Percentiles rank a stretch among this genome's conserved stretches.
These are phyloP conservation scores for Sinocyclocheilus anophthalmus DNA, from an alignment of 2,113 vertebrate genomes.

Conservation along the genomic window DNA sequence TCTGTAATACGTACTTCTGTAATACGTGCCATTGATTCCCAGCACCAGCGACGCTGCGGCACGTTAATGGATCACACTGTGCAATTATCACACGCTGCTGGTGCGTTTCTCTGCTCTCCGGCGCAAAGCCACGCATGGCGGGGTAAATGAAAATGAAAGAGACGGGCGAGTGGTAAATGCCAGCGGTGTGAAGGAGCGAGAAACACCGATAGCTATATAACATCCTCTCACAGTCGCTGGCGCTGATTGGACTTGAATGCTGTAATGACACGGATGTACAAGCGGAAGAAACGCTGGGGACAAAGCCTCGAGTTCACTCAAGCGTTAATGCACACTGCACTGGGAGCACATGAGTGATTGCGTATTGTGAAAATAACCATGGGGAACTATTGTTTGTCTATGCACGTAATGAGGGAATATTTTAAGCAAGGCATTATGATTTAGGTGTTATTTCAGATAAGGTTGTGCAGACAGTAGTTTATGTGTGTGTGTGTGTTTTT, in stretches of 20 bases:
- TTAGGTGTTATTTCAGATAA: not conserved
- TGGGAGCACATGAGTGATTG: not conserved
- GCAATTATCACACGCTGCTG: slow-evolving; percentile 37
- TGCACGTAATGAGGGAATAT: not conserved
- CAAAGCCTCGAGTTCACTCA: not conserved
- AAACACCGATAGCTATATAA: slow-evolving; percentile 21
- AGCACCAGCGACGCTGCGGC: not conserved
- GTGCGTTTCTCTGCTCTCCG: slow-evolving; percentile 8
- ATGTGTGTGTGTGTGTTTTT: not conserved
- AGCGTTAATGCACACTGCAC: not conserved
- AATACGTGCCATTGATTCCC: slow-evolving; percentile 24
- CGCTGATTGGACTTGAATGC: slow-evolving; percentile 16
- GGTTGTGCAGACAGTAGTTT: not conserved
- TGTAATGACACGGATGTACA: slow-evolving; percentile 32
- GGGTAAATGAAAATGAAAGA: slow-evolving; percentile 38
- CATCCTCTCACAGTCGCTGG: slow-evolving; percentile 15
- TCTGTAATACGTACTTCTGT: slow-evolving; percentile 38
- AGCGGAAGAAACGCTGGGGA: not conserved
- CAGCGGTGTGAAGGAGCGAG: slow-evolving; percentile 10
- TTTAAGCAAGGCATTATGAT: not conserved
- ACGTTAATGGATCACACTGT: slow-evolving; percentile 32
- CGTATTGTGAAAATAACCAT: slow-evolving; percentile 29
- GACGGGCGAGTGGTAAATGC: not conserved
- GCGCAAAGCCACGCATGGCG: not conserved
- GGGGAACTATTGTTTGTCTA: not conserved